Evolutionary conservation across 2,888 invertebrate genomes (phyloP).

Genomic region (Trichopria drosophilae): DNA sequence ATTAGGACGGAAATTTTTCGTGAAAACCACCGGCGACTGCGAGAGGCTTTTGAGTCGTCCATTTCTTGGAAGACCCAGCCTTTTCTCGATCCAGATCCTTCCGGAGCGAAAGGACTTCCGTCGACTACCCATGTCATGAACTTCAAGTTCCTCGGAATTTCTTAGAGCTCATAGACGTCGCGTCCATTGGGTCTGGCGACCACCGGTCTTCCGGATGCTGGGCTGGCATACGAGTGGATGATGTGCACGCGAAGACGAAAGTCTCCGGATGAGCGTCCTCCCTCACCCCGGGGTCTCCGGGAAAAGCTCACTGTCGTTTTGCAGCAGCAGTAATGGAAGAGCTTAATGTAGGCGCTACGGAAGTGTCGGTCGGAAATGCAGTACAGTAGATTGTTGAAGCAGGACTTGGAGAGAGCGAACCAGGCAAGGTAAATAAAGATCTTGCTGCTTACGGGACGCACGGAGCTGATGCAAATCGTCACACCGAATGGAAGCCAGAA

Average conservation of each 20-base stretch:
- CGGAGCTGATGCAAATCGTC: conserved; percentile 63
- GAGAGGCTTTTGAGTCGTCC: no score
- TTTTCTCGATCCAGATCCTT: background rate
- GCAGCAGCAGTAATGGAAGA: conserved; percentile 81
- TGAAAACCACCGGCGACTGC: no score
- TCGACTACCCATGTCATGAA: conserved; percentile 9
- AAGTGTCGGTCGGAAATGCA: conserved; percentile 70
- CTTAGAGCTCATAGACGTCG: conserved; percentile 63
- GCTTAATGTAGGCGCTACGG: conserved; percentile 70
- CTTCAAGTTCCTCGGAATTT: conserved; percentile 20
- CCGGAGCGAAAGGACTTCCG: background rate
- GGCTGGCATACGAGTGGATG: conserved; percentile 68
- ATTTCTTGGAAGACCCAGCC: no score
- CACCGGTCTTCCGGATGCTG: conserved; percentile 56
- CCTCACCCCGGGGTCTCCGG: conserved; percentile 63
- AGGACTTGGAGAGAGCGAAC: conserved; percentile 71
- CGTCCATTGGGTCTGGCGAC: conserved; percentile 59
- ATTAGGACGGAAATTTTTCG: no score
- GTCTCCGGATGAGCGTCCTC: conserved; percentile 62
- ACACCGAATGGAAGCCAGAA: conserved; percentile 74
- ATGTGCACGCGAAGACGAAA: conserved; percentile 71
- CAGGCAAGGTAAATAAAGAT: conserved; percentile 71
- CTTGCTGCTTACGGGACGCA: conserved; percentile 59
- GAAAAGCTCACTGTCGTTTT: conserved; percentile 73
- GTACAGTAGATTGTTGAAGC: conserved; percentile 69